phyloP scores from a whole-genome alignment of 2,113 vertebrate genomes.

The Bos indicus region DNA sequence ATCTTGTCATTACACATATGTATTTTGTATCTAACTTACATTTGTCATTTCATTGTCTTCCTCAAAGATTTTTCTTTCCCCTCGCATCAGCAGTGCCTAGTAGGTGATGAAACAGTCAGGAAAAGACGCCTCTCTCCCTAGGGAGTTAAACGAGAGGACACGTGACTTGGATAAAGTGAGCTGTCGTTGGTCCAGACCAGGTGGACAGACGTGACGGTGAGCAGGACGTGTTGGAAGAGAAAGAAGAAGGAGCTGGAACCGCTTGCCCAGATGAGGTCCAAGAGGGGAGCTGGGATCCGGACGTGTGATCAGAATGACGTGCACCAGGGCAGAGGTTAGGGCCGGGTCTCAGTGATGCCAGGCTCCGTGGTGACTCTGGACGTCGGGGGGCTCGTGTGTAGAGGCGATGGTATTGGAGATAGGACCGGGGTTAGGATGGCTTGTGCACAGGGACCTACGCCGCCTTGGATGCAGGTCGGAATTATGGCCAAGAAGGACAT shows the following conservation, averaged over 20 bases:
- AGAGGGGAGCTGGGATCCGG: not conserved
- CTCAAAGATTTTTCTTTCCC: not conserved
- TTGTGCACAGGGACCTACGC: accelerated
- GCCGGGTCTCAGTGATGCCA: accelerated
- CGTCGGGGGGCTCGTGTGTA: not conserved
- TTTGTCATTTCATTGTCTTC: not conserved
- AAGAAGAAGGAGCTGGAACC: not conserved
- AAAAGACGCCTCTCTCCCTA: not conserved
- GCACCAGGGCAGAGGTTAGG: accelerated
- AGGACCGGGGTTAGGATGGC: accelerated
- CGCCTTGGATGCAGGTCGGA: accelerated
- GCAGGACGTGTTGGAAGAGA: not conserved
- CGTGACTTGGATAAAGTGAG: accelerated
- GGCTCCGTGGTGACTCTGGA: accelerated
- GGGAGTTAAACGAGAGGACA: not conserved
- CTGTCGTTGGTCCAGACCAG: not conserved
- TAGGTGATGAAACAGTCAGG: not conserved
- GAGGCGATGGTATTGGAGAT: not conserved
- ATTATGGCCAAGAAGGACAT: not conserved
- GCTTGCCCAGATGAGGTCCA: accelerated
- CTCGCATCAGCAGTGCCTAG: not conserved
- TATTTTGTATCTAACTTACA: accelerated
- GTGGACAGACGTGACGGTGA: accelerated
- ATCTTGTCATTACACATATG: not conserved
- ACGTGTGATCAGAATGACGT: accelerated